Evolutionary conservation across 2,888 invertebrate species (phyloP), one percentile per base, ranked within the genome.

Genomic region (Malthinus flaveolus): DNA sequence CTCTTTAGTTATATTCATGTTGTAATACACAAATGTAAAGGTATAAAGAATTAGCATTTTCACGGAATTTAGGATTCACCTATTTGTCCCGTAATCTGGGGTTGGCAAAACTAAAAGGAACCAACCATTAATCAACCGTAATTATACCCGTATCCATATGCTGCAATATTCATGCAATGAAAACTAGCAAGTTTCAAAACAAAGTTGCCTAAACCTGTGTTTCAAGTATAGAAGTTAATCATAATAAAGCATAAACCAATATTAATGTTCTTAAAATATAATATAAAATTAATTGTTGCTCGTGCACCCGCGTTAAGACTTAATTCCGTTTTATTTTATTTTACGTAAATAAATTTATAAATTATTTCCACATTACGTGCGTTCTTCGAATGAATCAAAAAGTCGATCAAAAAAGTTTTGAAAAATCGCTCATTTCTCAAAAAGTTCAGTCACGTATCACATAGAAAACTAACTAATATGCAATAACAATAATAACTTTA

Each of bases 351-450:
- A n/a, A 32, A 9, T 23, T 12, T 46, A 15, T 31, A 46, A 46
- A 46, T 68, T 69, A 69, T 66, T 68, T 65, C 66, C 68, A 64
- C 66, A 66, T 69, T 68, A 68, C 66, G 65, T 64, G 63, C 61
- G 60, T 59, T 64, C 66, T 66, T 68, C 66, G 68, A 66, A 66
- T 68, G 67, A 68, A 69, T 66, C 67, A 69, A 66, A 66, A 68
- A 68, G 66, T 67, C 64, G 67, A 69, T 69, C 66, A 64, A 56
- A 49, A 52, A 66, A 67, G 68, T 59, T 67, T 68, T 66, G 65
- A 67, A 65, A 68, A 68, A 68, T 67, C 66, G 67, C 67, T 66
- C 66, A 68, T 67, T 67, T 65, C 62, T 55, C 58, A 49, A 53
- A 39, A 65, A 67, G 58, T 66, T 67, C 56, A 47, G 48, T 46